Conservation (phyloP, 2,797 vertebrate species). For the Gymnothorax reevesii region DNA sequence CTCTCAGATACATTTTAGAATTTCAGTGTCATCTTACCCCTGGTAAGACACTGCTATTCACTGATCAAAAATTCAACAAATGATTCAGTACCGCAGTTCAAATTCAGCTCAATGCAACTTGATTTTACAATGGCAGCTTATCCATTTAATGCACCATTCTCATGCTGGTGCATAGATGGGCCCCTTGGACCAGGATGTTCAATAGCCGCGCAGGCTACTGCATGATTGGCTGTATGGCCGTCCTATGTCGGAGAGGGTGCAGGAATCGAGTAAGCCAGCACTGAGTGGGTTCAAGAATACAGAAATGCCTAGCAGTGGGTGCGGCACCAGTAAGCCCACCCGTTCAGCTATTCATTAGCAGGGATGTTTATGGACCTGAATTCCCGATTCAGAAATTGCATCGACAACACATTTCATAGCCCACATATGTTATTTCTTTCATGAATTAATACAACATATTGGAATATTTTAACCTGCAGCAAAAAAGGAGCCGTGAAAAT, state of each 20-base stretch:
- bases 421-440: too few species aligned
- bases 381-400: too few species aligned
- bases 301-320: too few species aligned
- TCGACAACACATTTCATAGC: too few species aligned
- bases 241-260: background rate
- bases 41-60: background rate
- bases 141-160: background rate
- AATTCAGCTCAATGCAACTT: background rate
- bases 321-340: too few species aligned
- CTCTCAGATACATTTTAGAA: background rate
- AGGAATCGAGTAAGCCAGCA: too few species aligned
- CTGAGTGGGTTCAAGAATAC: too few species aligned
- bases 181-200: background rate
- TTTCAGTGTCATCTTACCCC: background rate
- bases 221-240: background rate
- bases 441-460: too few species aligned
- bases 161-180: background rate
- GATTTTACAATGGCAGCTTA: background rate
- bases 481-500: too few species aligned
- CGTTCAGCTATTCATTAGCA: background rate
- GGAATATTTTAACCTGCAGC: too few species aligned
- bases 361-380: too few species aligned
- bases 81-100: background rate
- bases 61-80: background rate
- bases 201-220: background rate